phyloP scores from a whole-genome alignment of 2,797 vertebrate genomes.

The Sternotherus odoratus region DNA sequence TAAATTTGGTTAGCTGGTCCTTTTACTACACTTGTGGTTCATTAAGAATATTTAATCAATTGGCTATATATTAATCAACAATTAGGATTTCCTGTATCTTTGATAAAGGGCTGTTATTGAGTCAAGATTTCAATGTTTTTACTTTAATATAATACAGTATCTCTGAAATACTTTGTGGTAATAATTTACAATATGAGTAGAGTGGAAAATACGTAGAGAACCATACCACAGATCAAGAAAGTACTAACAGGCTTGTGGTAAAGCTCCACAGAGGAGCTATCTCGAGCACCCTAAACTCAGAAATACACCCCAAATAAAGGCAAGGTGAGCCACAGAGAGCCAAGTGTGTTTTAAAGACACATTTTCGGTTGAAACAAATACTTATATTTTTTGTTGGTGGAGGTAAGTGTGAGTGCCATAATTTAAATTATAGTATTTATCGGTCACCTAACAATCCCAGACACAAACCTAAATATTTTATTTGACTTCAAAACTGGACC shows the following conservation, averaged over 20 bases:
- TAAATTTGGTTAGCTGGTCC: too few relatives aligned
- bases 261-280: background rate
- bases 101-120: background rate
- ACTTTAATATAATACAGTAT: background rate
- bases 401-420: background rate
- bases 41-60: background rate
- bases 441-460: background rate
- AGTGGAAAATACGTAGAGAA: background rate
- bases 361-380: background rate
- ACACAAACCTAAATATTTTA: background rate
- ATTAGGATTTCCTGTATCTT: background rate
- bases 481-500: background rate
- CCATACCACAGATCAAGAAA: background rate
- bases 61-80: background rate
- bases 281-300: background rate
- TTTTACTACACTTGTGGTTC: background rate
- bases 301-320: background rate
- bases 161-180: background rate
- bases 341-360: background rate
- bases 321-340: background rate
- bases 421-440: background rate
- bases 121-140: background rate
- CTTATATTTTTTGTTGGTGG: background rate
- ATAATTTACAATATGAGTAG: background rate
- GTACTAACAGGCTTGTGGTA: background rate